A percentile compares a stretch with the other conserved stretches of the same genome.
phyloP scores from a whole-genome alignment of 2,113 vertebrate genomes.

The Symphodus melops region DNA sequence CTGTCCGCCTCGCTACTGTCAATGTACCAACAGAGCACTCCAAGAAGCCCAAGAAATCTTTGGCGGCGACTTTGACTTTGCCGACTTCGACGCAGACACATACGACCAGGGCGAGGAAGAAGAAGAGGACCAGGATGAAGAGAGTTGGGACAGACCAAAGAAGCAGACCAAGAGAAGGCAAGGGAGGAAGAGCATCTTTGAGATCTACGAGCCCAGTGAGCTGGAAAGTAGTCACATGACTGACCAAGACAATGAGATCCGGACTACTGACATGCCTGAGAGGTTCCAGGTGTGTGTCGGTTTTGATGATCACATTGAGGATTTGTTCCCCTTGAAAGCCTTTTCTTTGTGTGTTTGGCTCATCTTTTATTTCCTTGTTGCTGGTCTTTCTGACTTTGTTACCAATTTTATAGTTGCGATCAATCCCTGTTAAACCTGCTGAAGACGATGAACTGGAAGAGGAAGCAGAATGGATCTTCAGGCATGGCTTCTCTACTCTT shows the following conservation, averaged over 20 bases:
- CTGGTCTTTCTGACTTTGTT: not conserved
- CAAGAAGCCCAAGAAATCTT: conserved; percentile 99
- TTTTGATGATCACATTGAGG: not conserved
- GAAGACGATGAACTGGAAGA: conserved; percentile 98
- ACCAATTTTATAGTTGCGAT: conserved; percentile 84
- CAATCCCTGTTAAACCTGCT: conserved; percentile 92
- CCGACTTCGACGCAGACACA: conserved; percentile 94
- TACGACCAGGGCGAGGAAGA: conserved; percentile 97
- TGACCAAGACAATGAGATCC: conserved; percentile 98
- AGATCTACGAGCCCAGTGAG: conserved; percentile 98
- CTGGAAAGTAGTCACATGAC: conserved; percentile 98
- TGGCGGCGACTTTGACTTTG: conserved; percentile 97
- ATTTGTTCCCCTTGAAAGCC: not conserved
- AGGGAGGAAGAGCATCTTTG: conserved; percentile 97
- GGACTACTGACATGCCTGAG: conserved; percentile 96
- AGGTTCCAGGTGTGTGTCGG: conserved; percentile 92
- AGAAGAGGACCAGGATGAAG: conserved; percentile 94
- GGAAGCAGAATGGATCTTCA: conserved; percentile 99
- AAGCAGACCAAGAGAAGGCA: conserved; percentile 94
- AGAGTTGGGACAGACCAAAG: conserved; percentile 93
- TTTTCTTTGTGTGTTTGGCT: not conserved
- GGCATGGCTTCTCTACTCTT: conserved; percentile 95
- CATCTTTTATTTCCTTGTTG: not conserved
- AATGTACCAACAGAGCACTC: conserved; percentile 86
- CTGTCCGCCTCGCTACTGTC: not conserved